These are phyloP conservation scores for Mirounga angustirostris DNA, from an alignment of 2,113 vertebrate genomes.

Conservation along the genomic window DNA sequence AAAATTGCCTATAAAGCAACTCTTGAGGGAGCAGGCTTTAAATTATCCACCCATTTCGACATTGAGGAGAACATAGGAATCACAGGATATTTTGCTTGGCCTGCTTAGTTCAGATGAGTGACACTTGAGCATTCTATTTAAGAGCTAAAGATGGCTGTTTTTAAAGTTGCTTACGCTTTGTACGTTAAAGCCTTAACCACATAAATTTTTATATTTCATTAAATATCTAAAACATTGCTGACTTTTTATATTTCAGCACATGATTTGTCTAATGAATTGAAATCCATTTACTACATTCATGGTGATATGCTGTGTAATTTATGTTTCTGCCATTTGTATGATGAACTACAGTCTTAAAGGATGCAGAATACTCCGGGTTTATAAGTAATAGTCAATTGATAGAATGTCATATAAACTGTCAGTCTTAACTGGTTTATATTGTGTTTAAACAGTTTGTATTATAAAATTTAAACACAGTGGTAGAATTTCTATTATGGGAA, in stretches of 20 bases:
- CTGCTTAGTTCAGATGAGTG: conserved; percentile 89
- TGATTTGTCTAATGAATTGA: conserved; percentile 19
- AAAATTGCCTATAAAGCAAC: conserved; percentile 93
- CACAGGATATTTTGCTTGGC: conserved; percentile 87
- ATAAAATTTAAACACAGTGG: neutral
- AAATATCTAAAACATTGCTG: conserved; percentile 37
- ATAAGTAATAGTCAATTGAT: neutral
- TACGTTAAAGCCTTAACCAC: conserved; percentile 20
- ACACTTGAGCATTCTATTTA: conserved; percentile 81
- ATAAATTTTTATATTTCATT: conserved; percentile 35
- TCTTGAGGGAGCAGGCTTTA: conserved; percentile 90
- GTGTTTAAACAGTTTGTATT: neutral
- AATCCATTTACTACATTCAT: neutral
- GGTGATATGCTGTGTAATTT: neutral
- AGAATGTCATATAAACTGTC: neutral
- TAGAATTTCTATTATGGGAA: conserved; percentile 22
- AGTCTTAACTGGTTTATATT: conserved; percentile 18
- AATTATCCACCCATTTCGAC: conserved; percentile 91
- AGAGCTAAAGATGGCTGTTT: conserved; percentile 69
- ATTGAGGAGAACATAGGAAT: conserved; percentile 88
- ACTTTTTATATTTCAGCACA: conserved; percentile 38
- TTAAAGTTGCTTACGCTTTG: conserved; percentile 67
- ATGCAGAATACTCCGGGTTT: neutral
- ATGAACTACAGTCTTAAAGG: conserved; percentile 14
- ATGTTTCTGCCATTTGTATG: conserved; percentile 17